These are phyloP conservation scores for Frieseomelitta varia DNA, from an alignment of 1,140 invertebrate species.

Conservation along the genomic window DNA sequence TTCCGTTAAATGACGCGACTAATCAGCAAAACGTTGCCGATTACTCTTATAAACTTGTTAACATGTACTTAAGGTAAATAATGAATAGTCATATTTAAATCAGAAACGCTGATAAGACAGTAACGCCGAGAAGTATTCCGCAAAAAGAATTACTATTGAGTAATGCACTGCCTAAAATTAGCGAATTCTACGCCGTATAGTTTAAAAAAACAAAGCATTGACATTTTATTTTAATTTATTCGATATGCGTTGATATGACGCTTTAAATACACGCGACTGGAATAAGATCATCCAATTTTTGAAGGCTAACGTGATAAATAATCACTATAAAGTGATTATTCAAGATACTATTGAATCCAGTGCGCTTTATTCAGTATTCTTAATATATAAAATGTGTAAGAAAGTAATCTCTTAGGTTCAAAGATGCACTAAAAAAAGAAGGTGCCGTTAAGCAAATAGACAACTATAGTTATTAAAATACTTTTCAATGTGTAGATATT, in stretches of 20 bases:
- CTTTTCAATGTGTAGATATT: slow-evolving; percentile 1
- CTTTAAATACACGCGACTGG: not conserved
- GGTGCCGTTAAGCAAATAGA: not conserved
- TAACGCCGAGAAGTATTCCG: not conserved
- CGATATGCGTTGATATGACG: not conserved
- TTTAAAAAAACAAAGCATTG: too few relatives aligned
- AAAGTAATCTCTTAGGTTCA: not conserved
- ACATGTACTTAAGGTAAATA: slow-evolving; percentile 34
- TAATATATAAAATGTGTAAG: not conserved
- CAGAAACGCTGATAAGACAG: not conserved
- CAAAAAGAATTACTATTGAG: not conserved
- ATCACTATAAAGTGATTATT: not conserved
- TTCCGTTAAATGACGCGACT: not conserved
- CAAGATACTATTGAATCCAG: not conserved
- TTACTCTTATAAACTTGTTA: not conserved
- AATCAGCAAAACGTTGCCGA: not conserved
- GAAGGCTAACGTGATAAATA: not conserved
- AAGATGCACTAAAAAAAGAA: not conserved
- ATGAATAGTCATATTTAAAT: slow-evolving; percentile 40
- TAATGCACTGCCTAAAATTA: not conserved
- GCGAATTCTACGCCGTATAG: not conserved
- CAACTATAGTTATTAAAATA: not conserved
- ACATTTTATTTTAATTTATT: slow-evolving; percentile 30
- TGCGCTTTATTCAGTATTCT: not conserved
- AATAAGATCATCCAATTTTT: not conserved